A percentile compares a stretch with the other conserved stretches of the same genome.
Conservation (phyloP, 2,113 vertebrate genomes). For the Melanerpes aurifrons region DNA sequence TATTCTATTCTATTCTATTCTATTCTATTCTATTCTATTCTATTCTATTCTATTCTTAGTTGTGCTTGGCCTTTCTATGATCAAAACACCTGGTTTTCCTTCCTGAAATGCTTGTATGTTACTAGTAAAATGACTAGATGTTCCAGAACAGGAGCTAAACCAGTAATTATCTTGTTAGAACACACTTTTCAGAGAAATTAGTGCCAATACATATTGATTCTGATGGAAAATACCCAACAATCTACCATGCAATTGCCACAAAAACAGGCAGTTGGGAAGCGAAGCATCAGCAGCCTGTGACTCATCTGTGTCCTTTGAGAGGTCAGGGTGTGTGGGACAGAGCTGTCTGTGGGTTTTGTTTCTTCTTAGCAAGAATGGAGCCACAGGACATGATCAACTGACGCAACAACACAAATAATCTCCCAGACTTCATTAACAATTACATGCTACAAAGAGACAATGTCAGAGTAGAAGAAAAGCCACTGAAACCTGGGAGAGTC, state of each 20-base stretch:
- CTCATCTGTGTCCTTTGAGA: slow-evolving; percentile 56
- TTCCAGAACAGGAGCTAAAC: slow-evolving; percentile 8
- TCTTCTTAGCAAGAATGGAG: slow-evolving; percentile 14
- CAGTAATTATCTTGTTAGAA: slow-evolving; percentile 38
- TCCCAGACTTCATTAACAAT: slow-evolving; percentile 27
- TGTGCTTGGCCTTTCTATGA: not conserved
- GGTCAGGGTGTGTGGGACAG: slow-evolving; percentile 52
- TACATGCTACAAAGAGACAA: slow-evolving; percentile 23
- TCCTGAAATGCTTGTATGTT: not conserved
- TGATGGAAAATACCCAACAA: slow-evolving; percentile 40
- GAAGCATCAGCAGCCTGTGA: slow-evolving; percentile 12
- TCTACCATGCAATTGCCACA: not conserved
- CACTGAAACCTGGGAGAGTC: not conserved
- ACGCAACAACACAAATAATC: slow-evolving; percentile 13
- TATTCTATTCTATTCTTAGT: not conserved
- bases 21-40: too few species aligned
- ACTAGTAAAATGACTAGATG: not conserved
- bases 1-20: too few species aligned
- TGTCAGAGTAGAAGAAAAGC: slow-evolving; percentile 29
- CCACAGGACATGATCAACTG: slow-evolving; percentile 42
- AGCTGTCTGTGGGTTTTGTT: slow-evolving; percentile 36
- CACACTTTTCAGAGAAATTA: slow-evolving; percentile 12
- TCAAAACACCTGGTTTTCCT: slow-evolving; percentile 1
- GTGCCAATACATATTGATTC: slow-evolving; percentile 26
- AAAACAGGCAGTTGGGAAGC: not conserved